Base-by-base conservation (phyloP, 2,113 vertebrate genomes). In the Sinosuthora webbiana region DNA sequence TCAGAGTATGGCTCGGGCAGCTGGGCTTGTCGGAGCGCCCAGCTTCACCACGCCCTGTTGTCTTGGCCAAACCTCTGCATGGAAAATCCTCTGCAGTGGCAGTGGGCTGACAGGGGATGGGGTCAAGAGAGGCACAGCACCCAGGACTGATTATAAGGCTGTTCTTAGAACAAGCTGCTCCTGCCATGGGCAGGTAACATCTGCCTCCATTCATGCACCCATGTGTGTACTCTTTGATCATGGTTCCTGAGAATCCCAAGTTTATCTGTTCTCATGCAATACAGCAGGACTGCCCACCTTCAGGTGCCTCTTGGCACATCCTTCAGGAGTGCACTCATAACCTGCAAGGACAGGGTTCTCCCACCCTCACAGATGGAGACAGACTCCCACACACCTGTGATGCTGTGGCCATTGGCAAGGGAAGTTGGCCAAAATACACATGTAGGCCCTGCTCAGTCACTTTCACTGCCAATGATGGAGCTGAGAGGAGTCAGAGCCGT, bases 321-420 rank as follows among this genome's bases (percentile, higher is more conserved):
- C 49, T 76, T 79, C 60, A 42, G 71, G 30, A 44, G 19, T 68
- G 21, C 45, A 35, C 37, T 25, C 7, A 0, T 50, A 63, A 67
- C 56, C 20, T 55, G 30, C 39, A 53, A 33, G 13, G 2, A 2
- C 24, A 11, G 28, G 5, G 27, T 25, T 68, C 1, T 1, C 39
- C 53, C 57, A 42, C 6, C 33, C 44, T 28, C 8, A 1, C 1
- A 4, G 8, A 19, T 0, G 3, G 15, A 27, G 23, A 7, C 45
- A 80, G 35, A 11, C 7, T 63, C 21, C 42, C 22, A 9, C 0
- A 3, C 23, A 14, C 11, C 62, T 50, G n/a, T 0, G 6, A 44
- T 0, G 2, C 42, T 0, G 0, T 13, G 57, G 53, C 57, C 0
- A 5, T 35, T 57, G 64, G 33, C 0, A 11, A 52, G 47, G 30